Evolutionary conservation across 1,140 invertebrate species (phyloP), one percentile per base, ranked within the genome.

Genomic region (Maniola jurtina): DNA sequence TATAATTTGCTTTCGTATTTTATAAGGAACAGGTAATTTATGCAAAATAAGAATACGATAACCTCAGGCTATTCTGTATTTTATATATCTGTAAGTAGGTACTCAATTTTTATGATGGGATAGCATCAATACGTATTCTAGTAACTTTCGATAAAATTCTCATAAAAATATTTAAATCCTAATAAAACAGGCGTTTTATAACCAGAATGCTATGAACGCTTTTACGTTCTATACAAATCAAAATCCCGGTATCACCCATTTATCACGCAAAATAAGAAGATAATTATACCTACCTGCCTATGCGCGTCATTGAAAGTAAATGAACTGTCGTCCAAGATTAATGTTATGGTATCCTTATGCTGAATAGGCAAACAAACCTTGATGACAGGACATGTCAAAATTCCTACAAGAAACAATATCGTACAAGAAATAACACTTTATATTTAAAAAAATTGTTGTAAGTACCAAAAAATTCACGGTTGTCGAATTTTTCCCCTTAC

Each of bases 301-400:
- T 79, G 70, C 72, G 64, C 68, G 69, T 61, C 68, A 70, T 62
- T 71, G 61, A 74, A 79, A 73, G 78, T 86, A 86, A 86, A 84
- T 86, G 84, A 86, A 78, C 82, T 86, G 84, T 83, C 84, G 81
- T 70, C 68, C 52, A 63, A 77, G 76, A 86, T 61, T 59, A 66
- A 61, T 55, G 34, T 54, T 38, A 11, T 5, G 42, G 9, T n/a
- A n/a, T n/a, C 13, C 13, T n/a, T 25, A n/a, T n/a, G n/a, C n/a
- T n/a, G n/a, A n/a, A n/a, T n/a, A n/a, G n/a, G n/a, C n/a, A n/a
- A n/a, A n/a, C n/a, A n/a, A n/a, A n/a, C n/a, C n/a, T n/a, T n/a
- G n/a, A n/a, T n/a, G n/a, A n/a, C n/a, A n/a, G n/a, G n/a, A n/a
- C n/a, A n/a, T n/a, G n/a, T n/a, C n/a, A n/a, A n/a, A n/a, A n/a